Evolutionary conservation across 1,140 invertebrate genomes (phyloP), one percentile per base, ranked within the genome.

Genomic region (Anastrepha obliqua): DNA sequence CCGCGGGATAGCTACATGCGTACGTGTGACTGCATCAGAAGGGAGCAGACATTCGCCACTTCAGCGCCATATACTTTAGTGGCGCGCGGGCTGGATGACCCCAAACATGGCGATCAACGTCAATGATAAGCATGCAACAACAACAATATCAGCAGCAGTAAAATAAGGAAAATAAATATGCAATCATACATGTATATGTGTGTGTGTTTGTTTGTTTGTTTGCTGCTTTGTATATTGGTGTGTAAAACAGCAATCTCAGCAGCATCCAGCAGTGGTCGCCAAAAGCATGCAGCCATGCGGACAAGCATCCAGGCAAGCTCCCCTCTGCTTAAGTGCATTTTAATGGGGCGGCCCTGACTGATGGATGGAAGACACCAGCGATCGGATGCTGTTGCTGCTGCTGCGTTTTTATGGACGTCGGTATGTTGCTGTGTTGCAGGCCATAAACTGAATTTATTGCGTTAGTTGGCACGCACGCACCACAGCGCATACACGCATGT

Each of bases 391-490:
- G 70, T 42, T n/a, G 44, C 39, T 3, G 67, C 39, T 8, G 74
- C 74, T 17, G 17, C 44, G 74, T n/a, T 81, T 74, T 74, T 74
- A 74, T 74, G 67, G 67, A 74, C 42, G 67, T 17, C 67, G 67
- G n/a, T 74, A 39, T 42, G 67, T 20, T 47, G 17, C n/a, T 13
- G 6, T 29, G 51, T 4, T 20, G n/a, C 51, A 8, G 17, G 47
- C 74, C 74, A 81, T 81, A 81, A 81, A 81, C 20, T 81, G 74
- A 81, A 81, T 81, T 81, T 81, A 81, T 55, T 81, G 74, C 74
- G 8, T 81, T 81, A 42, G 3, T 29, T 2, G 20, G 70, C 70
- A 81, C 74, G 47, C 51, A 81, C n/a, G 70, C 29, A 29, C 29
- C 29, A 29, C 29, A 29, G 29, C 29, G 29, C 29, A 29, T 29